These are phyloP conservation scores for Anableps anableps DNA, from an alignment of 2,797 vertebrate species.

Conservation along the genomic window DNA sequence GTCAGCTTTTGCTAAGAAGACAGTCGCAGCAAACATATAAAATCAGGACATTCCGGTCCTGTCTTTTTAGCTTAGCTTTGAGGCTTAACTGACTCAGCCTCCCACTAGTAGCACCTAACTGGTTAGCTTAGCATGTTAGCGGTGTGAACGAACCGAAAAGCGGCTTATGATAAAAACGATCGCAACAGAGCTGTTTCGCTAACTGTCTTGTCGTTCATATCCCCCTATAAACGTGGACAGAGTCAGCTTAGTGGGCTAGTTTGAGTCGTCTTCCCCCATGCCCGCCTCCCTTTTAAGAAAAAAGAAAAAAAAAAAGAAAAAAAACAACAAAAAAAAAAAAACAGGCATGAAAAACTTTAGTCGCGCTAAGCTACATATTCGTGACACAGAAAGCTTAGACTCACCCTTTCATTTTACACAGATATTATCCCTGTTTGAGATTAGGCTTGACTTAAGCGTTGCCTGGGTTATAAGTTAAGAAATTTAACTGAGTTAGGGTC, in stretches of 20 bases:
- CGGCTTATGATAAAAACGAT: constrained; percentile 19
- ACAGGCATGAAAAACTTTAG: constrained; percentile 81
- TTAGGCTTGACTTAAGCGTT: constrained; percentile 60
- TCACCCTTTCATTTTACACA: constrained; percentile 88
- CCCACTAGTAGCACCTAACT: constrained; percentile 45
- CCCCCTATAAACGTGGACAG: constrained; percentile 34
- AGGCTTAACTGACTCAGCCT: constrained; percentile 70
- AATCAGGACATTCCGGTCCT: constrained; percentile 12
- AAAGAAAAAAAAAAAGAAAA: constrained; percentile 69
- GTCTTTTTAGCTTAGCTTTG: constrained; percentile 51
- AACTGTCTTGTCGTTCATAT: constrained; percentile 15
- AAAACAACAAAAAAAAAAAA: too few species aligned
- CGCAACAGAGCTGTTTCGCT: background rate
- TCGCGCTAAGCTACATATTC: constrained; percentile 69
- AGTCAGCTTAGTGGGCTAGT: constrained; percentile 69
- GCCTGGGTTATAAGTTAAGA: constrained; percentile 58
- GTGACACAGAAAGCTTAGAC: constrained; percentile 66
- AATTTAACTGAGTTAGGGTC: constrained; percentile 78
- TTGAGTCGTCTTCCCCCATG: constrained; percentile 69
- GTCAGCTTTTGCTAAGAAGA: background rate
- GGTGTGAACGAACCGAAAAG: constrained; percentile 11
- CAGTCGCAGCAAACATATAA: background rate
- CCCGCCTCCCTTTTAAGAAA: constrained; percentile 74
- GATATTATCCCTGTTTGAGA: constrained; percentile 72
- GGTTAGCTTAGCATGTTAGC: constrained; percentile 40